A percentile compares a stretch with the other conserved stretches of the same genome.
Conservation (phyloP, 2,888 invertebrate genomes). For the Netelia fuscicornis region DNA sequence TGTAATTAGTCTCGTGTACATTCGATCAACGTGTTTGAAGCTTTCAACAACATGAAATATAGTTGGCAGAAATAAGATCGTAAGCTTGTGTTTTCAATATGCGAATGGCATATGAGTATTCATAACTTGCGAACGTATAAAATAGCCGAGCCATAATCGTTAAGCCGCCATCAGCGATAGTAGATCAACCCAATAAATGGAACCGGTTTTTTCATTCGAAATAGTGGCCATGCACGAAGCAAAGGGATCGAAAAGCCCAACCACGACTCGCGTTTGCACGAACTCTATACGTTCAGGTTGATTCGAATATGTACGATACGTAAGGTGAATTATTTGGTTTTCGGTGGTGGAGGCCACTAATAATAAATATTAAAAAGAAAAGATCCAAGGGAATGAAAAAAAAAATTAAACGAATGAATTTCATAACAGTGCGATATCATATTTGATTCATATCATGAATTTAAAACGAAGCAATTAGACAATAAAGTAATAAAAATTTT, state of each 20-base stretch:
- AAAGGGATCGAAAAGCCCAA: constrained; percentile 16
- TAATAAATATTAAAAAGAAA: not conserved
- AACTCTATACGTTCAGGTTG: not conserved
- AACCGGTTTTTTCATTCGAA: constrained; percentile 8
- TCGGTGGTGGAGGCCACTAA: not conserved
- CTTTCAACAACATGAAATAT: too few species aligned
- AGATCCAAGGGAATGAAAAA: not conserved
- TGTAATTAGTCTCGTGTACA: too few species aligned
- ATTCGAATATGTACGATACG: not conserved
- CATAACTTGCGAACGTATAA: constrained; percentile 17
- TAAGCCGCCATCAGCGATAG: constrained; percentile 20
- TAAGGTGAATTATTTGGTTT: not conserved
- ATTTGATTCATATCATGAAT: too few species aligned
- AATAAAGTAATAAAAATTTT: not conserved
- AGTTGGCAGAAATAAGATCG: not conserved
- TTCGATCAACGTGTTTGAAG: too few species aligned
- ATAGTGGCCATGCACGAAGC: not conserved
- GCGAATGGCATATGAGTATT: constrained; percentile 8
- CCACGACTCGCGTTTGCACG: not conserved
- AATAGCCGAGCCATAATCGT: constrained; percentile 33
- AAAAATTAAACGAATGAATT: not conserved
- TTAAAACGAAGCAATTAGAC: too few species aligned
- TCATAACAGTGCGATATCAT: too few species aligned
- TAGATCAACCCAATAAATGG: constrained; percentile 21
- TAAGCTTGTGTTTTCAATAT: constrained; percentile 16